A percentile compares a stretch with the other conserved stretches of the same genome.
Evolutionary conservation across 1,140 invertebrate species (phyloP).

Genomic region (Drosophila leontia): DNA sequence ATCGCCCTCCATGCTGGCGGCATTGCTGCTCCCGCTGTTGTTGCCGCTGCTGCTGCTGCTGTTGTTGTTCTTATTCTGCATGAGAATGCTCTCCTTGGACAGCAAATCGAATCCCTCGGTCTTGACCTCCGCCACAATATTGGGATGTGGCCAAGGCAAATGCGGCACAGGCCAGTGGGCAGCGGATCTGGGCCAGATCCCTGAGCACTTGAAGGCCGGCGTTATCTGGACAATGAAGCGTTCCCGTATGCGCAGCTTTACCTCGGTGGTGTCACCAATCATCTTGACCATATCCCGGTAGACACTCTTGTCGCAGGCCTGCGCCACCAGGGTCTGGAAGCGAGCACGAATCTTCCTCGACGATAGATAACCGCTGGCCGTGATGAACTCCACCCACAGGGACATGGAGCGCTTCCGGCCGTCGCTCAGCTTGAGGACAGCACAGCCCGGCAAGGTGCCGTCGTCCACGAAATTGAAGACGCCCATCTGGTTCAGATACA

Average conservation of each 20-base stretch:
- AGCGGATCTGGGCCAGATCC: conserved; percentile 97
- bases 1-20: conserved; percentile 95
- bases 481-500: conserved; percentile 99
- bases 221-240: conserved; percentile 96
- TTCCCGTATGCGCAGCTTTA: conserved; percentile 94
- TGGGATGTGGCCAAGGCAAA: conserved; percentile 95
- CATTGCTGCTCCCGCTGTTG: conserved; percentile 31
- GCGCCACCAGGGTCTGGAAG: conserved; percentile 97
- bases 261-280: conserved; percentile 96
- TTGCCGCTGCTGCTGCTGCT: conserved; percentile 88
- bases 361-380: conserved; percentile 96
- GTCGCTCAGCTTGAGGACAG: conserved; percentile 97
- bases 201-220: conserved; percentile 97
- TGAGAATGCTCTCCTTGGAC: conserved; percentile 92
- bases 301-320: conserved; percentile 96
- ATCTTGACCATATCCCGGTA: conserved; percentile 97
- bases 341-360: conserved; percentile 96
- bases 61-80: conserved; percentile 92
- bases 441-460: conserved; percentile 97
- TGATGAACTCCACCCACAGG: conserved; percentile 99
- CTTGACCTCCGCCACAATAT: conserved; percentile 95
- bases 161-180: conserved; percentile 96
- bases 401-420: conserved; percentile 98
- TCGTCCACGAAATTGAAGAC: conserved; percentile 99
- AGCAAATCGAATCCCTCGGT: conserved; percentile 97